Evolutionary conservation across 1,140 invertebrate genomes (phyloP).

Genomic region (Telenomus remus): DNA sequence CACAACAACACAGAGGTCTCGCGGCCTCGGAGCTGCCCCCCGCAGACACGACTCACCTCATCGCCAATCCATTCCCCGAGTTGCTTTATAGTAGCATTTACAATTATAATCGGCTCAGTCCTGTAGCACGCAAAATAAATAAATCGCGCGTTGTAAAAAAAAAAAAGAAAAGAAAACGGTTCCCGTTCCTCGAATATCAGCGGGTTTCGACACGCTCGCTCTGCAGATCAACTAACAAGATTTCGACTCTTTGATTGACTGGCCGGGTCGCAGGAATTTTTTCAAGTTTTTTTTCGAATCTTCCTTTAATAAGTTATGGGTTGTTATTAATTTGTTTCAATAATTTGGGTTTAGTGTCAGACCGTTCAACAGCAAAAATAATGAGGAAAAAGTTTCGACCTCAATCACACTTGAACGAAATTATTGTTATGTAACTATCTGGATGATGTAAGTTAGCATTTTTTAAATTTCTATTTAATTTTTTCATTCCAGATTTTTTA

Average conservation of each 20-base stretch:
- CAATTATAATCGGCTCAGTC: constrained; percentile 69
- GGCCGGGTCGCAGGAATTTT: constrained; percentile 4
- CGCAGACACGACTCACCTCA: constrained; percentile 58
- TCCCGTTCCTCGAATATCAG: constrained; percentile 40
- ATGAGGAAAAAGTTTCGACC: too few relatives aligned
- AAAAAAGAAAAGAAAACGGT: too few relatives aligned
- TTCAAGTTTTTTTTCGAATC: neutral
- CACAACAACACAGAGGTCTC: constrained; percentile 53
- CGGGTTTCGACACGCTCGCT: constrained; percentile 36
- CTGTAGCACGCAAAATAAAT: constrained; percentile 36
- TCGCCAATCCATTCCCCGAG: constrained; percentile 51
- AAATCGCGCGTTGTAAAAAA: constrained; percentile 36
- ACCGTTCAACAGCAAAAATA: too few relatives aligned
- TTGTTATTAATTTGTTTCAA: constrained; percentile 5
- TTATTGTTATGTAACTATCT: too few relatives aligned
- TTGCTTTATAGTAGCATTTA: constrained; percentile 72
- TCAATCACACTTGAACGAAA: too few relatives aligned
- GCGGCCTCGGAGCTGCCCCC: constrained; percentile 59
- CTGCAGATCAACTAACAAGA: constrained; percentile 28
- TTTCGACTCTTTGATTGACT: constrained; percentile 34
- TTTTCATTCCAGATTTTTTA: too few relatives aligned
- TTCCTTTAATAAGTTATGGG: neutral
- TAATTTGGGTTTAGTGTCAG: too few relatives aligned
- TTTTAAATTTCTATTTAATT: too few relatives aligned
- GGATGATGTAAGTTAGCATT: too few relatives aligned